Percentiles rank a stretch among this genome's conserved stretches.
Evolutionary conservation across 2,888 invertebrate species (phyloP).

Genomic region (Cabera pusaria): DNA sequence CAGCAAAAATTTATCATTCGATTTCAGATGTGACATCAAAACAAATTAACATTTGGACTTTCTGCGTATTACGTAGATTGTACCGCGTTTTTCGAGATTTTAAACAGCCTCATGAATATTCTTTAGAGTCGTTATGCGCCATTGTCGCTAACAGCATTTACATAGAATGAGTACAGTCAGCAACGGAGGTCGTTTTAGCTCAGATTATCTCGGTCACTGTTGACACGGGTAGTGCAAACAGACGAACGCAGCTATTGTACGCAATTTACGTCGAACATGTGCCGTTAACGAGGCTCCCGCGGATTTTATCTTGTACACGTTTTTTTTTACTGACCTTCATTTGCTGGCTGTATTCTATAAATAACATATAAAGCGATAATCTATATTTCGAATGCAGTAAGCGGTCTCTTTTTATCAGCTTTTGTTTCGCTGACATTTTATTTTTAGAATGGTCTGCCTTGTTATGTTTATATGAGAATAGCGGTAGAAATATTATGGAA

Average conservation of each 20-base stretch:
- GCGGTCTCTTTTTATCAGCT: conserved; percentile 36
- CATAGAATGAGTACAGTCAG: conserved; percentile 27
- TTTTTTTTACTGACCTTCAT: conserved; percentile 37
- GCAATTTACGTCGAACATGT: conserved; percentile 14
- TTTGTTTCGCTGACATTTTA: conserved; percentile 21
- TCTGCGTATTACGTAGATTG: too few relatives aligned
- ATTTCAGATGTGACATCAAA: too few relatives aligned
- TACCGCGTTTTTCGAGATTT: too few relatives aligned
- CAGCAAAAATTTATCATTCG: too few relatives aligned
- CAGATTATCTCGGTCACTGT: conserved; percentile 20
- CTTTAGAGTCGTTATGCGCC: conserved; percentile 21
- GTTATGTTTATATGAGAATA: conserved; percentile 14
- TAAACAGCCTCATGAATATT: conserved; percentile 32
- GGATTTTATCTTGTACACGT: too few relatives aligned
- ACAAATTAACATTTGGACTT: too few relatives aligned
- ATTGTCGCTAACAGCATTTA: conserved; percentile 26
- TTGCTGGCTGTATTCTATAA: conserved; percentile 38
- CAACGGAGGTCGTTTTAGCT: conserved; percentile 19
- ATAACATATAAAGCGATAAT: conserved; percentile 46
- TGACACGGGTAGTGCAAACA: conserved; percentile 12
- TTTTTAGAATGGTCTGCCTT: conserved; percentile 10
- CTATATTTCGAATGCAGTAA: conserved; percentile 36
- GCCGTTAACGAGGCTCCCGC: conserved; percentile 3
- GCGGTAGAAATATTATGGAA: too few relatives aligned
- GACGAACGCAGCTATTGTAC: not conserved